These are phyloP conservation scores for Scaptomyza parva DNA, from an alignment of 2,888 invertebrate species.

Conservation along the genomic window DNA sequence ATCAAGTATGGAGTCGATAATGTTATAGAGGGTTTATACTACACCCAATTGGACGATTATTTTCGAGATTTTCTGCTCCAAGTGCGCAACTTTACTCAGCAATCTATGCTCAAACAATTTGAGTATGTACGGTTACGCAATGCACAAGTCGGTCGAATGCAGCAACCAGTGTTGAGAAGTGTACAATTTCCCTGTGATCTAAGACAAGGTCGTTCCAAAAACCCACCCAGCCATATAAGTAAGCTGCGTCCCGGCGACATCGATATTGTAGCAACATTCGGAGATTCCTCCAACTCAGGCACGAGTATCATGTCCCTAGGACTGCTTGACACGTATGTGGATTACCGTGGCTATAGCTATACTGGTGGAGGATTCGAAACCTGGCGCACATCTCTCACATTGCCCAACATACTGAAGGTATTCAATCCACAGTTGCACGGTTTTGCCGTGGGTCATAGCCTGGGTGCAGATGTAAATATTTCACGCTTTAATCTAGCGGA, in stretches of 20 bases:
- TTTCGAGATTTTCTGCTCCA: conserved; percentile 24
- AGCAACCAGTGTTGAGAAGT: conserved; percentile 15
- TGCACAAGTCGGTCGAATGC: conserved; percentile 21
- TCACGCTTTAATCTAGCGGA: conserved; percentile 87
- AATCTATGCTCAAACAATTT: conserved; percentile 13
- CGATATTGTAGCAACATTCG: conserved; percentile 87
- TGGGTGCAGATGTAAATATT: conserved; percentile 81
- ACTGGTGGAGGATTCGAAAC: conserved; percentile 85
- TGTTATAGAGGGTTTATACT: conserved; percentile 22
- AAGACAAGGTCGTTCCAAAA: conserved; percentile 14
- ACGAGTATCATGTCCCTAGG: conserved; percentile 83
- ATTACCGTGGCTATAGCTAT: conserved; percentile 85
- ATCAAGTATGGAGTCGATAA: conserved; percentile 14
- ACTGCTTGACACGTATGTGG: conserved; percentile 78
- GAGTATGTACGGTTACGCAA: conserved; percentile 20
- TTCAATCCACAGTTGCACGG: conserved; percentile 88
- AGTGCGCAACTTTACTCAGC: conserved; percentile 38
- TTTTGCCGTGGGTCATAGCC: conserved; percentile 86
- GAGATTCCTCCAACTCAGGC: conserved; percentile 87
- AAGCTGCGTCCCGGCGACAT: conserved; percentile 87
- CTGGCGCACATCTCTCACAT: conserved; percentile 85
- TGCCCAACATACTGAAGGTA: conserved; percentile 87
- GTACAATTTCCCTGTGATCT: conserved; percentile 35
- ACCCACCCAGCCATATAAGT: conserved; percentile 85
- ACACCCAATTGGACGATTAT: conserved; percentile 28